phyloP scores from a whole-genome alignment of 2,113 vertebrate genomes.

The Merops nubicus region DNA sequence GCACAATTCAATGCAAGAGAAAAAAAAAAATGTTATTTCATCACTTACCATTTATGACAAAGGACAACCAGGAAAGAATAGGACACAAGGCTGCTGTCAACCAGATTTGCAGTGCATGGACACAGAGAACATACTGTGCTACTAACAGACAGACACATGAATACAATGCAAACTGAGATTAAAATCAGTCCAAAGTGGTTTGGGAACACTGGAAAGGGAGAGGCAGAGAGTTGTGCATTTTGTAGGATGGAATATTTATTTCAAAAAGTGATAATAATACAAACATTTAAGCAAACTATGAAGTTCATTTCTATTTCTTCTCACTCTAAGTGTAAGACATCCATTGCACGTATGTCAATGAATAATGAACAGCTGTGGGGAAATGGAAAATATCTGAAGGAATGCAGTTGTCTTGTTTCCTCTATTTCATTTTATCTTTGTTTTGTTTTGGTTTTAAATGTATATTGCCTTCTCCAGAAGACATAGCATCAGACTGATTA shows the following conservation, averaged over 20 bases:
- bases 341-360: neutral
- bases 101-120: conserved; percentile 7
- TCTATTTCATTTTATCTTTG: neutral
- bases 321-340: neutral
- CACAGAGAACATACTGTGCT: conserved; percentile 13
- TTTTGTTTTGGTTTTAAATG: neutral
- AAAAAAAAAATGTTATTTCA: neutral
- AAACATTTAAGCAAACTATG: neutral
- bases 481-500: neutral
- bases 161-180: neutral
- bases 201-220: neutral
- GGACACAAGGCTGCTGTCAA: neutral
- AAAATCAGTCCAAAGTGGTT: conserved; percentile 35
- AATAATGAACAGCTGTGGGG: neutral
- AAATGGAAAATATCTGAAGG: neutral
- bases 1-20: neutral
- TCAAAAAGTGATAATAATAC: neutral
- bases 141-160: neutral
- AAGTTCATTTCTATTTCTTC: neutral
- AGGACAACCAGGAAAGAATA: neutral
- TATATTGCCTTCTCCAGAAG: neutral
- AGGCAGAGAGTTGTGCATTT: neutral
- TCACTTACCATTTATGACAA: neutral
- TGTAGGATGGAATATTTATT: conserved; percentile 6
- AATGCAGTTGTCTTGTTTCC: neutral